Evolutionary conservation across 2,113 vertebrate species (phyloP).

Genomic region (Plecotus auritus): DNA sequence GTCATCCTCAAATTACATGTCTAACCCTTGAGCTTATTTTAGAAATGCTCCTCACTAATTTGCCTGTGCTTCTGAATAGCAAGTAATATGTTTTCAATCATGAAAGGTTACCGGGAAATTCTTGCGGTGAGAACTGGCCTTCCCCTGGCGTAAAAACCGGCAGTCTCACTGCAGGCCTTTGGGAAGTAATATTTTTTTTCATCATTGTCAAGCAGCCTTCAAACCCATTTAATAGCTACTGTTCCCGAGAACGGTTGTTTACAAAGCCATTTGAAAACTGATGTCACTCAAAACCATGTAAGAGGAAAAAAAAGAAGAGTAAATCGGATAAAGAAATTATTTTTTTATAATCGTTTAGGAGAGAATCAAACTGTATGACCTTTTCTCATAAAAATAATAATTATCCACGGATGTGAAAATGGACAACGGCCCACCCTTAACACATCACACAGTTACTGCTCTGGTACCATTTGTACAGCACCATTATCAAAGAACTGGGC

Average conservation of each 20-base stretch:
- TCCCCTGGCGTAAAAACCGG: conserved; percentile 74
- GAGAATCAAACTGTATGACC: background rate
- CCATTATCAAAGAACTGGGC: background rate
- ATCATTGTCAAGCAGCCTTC: conserved; percentile 62
- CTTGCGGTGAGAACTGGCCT: conserved; percentile 87
- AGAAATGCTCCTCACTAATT: conserved; percentile 78
- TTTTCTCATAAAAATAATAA: conserved; percentile 16
- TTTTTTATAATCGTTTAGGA: background rate
- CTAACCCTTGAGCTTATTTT: conserved; percentile 83
- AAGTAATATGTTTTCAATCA: conserved; percentile 92
- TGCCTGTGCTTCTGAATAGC: conserved; percentile 84
- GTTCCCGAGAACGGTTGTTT: conserved; percentile 58
- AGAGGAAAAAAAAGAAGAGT: background rate
- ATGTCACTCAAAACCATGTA: background rate
- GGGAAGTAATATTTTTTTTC: conserved; percentile 71
- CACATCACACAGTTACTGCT: background rate
- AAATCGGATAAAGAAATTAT: background rate
- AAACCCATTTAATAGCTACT: conserved; percentile 60
- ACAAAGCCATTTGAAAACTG: background rate
- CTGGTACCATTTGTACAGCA: background rate
- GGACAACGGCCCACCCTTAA: background rate
- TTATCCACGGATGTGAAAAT: background rate
- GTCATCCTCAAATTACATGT: conserved; percentile 83
- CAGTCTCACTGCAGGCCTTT: conserved; percentile 54
- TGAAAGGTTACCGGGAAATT: conserved; percentile 87